Evolutionary conservation across 2,113 vertebrate species (phyloP), one percentile per base, ranked within the genome.

Genomic region (Alces alces): DNA sequence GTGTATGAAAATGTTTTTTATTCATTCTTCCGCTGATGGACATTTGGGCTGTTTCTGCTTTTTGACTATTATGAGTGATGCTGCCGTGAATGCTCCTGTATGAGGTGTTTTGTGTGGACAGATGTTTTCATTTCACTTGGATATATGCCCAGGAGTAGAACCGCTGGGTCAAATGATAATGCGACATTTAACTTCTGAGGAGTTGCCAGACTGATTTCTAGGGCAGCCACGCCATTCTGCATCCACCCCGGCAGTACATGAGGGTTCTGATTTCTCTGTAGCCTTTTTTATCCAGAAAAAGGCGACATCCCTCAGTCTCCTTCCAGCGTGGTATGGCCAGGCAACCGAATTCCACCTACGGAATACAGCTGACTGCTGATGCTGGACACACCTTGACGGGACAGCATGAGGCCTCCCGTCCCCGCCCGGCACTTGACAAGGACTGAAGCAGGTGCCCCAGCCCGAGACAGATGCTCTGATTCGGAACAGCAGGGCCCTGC

Each of bases 191-290:
- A 43, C 45, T 50, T 54, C 2, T 9, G 70, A 92, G 58, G 83
- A 70, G 10, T 3, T 9, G 52, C 45, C 28, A 2, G 36, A 17
- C 33, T 52, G 2, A 28, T 8, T 45, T 33, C 76, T 43, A 84
- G 23, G 54, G 88, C 23, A 9, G 66, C 55, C 14, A 27, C 4
- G 9, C 1, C 33, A 21, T 11, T 33, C 45, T 4, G 11, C 36
- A 5, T 1, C 15, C 7, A 4, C 25, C 17, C 14, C 4, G 8
- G 45, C 21, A 2, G 15, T 1, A 43, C 1, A 13, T 0, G 15
- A 50, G 21, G 36, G 36, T 12, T 28, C 36, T 0, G 1, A 52
- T 9, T n/a, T 76, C 57, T 33, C 84, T 25, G 10, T 0, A 23
- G 83, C 28, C 39, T 82, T 28, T 82, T 58, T 54, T 6, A 30